phyloP scores from a whole-genome alignment of 2,113 vertebrate species.

The Sturnira hondurensis region DNA sequence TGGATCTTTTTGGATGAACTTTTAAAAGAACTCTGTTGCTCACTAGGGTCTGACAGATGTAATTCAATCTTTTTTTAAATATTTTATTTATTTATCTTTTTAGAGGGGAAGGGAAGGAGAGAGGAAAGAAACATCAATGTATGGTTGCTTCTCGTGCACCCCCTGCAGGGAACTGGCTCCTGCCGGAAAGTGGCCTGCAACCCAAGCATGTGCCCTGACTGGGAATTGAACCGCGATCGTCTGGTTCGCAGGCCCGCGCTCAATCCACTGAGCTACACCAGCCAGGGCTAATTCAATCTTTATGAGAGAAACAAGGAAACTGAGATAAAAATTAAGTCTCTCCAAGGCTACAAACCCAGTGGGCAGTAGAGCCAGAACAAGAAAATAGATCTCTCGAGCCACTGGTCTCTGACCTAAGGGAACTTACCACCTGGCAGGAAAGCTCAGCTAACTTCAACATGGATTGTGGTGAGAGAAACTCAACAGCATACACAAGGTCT shows the following conservation, averaged over 20 bases:
- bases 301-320: background rate
- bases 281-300: background rate
- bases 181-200: too few relatives aligned
- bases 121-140: too few relatives aligned
- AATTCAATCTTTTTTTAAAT: background rate
- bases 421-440: background rate
- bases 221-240: too few relatives aligned
- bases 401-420: background rate
- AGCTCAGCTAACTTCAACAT: accelerated
- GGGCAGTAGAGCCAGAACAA: background rate
- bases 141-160: too few relatives aligned
- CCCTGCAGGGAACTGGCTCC: too few relatives aligned
- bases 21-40: background rate
- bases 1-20: background rate
- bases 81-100: too few relatives aligned
- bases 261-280: too few relatives aligned
- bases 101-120: too few relatives aligned
- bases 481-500: background rate
- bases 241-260: too few relatives aligned
- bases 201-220: too few relatives aligned
- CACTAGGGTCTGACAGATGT: background rate
- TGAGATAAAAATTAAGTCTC: background rate
- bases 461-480: background rate
- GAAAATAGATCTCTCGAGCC: background rate
- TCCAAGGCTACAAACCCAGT: background rate